phyloP scores from a whole-genome alignment of 1,140 invertebrate species.

The Brachionus angularis region DNA sequence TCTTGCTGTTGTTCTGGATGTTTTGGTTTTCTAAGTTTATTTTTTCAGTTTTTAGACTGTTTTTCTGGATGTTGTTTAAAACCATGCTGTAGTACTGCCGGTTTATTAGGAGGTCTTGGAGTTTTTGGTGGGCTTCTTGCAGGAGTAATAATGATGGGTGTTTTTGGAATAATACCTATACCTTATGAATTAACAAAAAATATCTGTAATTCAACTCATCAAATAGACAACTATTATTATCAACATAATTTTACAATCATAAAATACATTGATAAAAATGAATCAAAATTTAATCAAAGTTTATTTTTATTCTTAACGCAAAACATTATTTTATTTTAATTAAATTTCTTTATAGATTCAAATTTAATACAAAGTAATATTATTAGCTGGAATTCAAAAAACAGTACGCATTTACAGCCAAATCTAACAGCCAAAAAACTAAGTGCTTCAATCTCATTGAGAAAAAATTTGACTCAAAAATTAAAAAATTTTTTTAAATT shows the following conservation, averaged over 20 bases:
- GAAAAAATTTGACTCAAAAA: conserved; percentile 6
- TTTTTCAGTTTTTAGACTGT: background rate
- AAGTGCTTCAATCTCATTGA: background rate
- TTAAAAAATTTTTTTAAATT: background rate
- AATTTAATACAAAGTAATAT: too few species aligned
- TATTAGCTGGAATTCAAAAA: too few species aligned
- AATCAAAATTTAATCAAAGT: too few species aligned
- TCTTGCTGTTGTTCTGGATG: conserved; percentile 2
- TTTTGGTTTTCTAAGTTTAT: background rate
- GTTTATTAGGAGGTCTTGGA: background rate
- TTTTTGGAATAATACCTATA: conserved; percentile 11
- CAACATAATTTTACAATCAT: conserved; percentile 3
- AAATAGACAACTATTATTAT: conserved; percentile 17
- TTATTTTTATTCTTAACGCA: too few species aligned
- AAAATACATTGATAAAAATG: too few species aligned
- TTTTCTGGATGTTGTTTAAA: background rate
- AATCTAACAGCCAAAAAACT: too few species aligned
- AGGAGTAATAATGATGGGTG: background rate
- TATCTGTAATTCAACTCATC: conserved; percentile 27
- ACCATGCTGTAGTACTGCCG: conserved; percentile 40
- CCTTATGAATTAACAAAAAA: conserved; percentile 37
- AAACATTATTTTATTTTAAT: too few species aligned
- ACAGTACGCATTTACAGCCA: too few species aligned
- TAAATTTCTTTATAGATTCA: too few species aligned
- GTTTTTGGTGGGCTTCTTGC: background rate